phyloP scores from a whole-genome alignment of 2,113 vertebrate genomes.

The Ariopsis seemanni region DNA sequence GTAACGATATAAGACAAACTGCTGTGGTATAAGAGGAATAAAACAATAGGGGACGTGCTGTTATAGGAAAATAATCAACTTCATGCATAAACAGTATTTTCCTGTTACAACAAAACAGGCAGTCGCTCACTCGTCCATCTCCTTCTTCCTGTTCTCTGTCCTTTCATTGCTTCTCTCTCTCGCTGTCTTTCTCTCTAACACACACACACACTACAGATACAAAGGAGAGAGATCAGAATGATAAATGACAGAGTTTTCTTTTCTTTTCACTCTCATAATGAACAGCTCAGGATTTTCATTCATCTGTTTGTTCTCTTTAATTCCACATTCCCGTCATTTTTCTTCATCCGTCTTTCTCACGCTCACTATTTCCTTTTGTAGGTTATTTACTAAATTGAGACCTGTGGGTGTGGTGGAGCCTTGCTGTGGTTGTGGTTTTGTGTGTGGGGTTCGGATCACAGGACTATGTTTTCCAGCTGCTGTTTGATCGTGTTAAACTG shows the following conservation, averaged over 20 bases:
- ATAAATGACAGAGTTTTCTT: neutral
- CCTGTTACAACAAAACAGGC: too few species aligned
- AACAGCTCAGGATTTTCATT: constrained; percentile 9
- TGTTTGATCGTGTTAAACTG: constrained; percentile 59
- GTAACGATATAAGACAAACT: too few species aligned
- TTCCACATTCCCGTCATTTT: neutral
- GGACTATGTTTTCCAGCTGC: constrained; percentile 43
- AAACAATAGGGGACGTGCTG: too few species aligned
- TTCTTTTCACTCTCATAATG: neutral
- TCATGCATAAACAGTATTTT: too few species aligned
- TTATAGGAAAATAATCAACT: too few species aligned
- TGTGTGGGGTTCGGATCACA: constrained; percentile 22
- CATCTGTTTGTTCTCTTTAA: neutral
- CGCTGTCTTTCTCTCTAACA: neutral
- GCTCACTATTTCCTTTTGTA: neutral
- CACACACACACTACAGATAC: neutral
- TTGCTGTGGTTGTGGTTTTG: constrained; percentile 4
- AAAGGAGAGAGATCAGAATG: neutral
- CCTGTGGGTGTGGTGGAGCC: neutral
- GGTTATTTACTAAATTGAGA: constrained; percentile 3
- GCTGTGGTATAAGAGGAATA: too few species aligned
- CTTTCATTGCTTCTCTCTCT: too few species aligned
- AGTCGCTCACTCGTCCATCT: too few species aligned
- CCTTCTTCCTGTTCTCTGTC: too few species aligned
- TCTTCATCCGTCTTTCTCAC: constrained; percentile 17